These are phyloP conservation scores for Botia kubotai DNA, from an alignment of 2,797 vertebrate species.

Conservation along the genomic window DNA sequence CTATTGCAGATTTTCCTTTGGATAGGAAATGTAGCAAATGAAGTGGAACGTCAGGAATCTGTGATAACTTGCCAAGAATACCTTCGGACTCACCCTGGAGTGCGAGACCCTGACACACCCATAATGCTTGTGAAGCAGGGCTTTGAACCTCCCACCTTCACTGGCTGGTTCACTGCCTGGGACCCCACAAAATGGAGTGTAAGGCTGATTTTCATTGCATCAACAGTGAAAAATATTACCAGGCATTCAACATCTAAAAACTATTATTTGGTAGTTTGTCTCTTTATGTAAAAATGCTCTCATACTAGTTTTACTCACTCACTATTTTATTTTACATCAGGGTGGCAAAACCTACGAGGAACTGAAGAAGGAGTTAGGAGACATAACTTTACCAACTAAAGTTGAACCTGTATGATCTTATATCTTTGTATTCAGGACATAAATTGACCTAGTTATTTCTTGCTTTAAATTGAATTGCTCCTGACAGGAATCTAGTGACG, in stretches of 20 bases:
- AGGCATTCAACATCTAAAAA: not conserved
- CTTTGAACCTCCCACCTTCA: slow-evolving; percentile 88
- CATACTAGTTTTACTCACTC: not conserved
- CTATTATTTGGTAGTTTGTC: not conserved
- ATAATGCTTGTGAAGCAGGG: slow-evolving; percentile 86
- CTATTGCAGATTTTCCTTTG: slow-evolving; percentile 84
- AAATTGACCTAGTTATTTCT: not conserved
- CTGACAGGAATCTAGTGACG: slow-evolving; percentile 68
- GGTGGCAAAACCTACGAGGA: slow-evolving; percentile 86
- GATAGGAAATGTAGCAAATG: slow-evolving; percentile 84
- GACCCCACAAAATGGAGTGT: slow-evolving; percentile 87
- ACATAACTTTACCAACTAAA: slow-evolving; percentile 63
- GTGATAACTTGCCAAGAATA: slow-evolving; percentile 82
- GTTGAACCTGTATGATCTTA: slow-evolving; percentile 69
- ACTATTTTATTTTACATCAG: slow-evolving; percentile 66
- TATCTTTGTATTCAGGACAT: not conserved
- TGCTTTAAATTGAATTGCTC: slow-evolving; percentile 9
- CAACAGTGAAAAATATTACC: too few relatives aligned
- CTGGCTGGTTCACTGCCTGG: slow-evolving; percentile 91
- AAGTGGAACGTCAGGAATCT: slow-evolving; percentile 78
- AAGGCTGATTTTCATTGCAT: slow-evolving; percentile 62
- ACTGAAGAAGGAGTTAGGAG: slow-evolving; percentile 85
- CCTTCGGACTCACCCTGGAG: slow-evolving; percentile 83
- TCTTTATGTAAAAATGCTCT: not conserved
- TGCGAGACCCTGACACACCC: slow-evolving; percentile 82